A percentile compares a stretch with the other conserved stretches of the same genome.
Conservation (phyloP, 2,888 invertebrate genomes). For the Agrotis segetum region DNA sequence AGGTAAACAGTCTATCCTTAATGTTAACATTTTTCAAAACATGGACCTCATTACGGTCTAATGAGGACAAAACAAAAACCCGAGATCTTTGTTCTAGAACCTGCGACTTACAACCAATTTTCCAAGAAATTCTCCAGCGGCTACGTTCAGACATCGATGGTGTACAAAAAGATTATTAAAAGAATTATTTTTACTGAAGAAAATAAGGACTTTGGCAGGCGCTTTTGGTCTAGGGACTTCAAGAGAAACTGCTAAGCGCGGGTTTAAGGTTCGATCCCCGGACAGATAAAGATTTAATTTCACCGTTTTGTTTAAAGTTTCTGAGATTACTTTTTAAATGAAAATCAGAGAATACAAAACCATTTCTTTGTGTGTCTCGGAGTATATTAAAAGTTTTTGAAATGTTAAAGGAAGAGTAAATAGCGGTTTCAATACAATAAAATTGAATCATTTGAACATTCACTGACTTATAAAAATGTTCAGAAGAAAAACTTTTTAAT, state of each 20-base stretch:
- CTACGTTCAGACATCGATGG: no score
- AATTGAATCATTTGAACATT: neutral
- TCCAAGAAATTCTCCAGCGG: neutral
- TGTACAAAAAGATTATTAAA: neutral
- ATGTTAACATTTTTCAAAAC: neutral
- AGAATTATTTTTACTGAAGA: neutral
- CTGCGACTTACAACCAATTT: neutral
- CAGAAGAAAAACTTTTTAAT: no score
- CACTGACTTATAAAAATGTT: neutral
- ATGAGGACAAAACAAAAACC: no score
- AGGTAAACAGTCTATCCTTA: neutral
- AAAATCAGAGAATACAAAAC: neutral
- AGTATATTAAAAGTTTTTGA: neutral
- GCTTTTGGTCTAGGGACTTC: no score
- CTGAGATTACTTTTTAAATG: neutral
- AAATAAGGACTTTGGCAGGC: neutral
- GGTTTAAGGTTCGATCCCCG: neutral
- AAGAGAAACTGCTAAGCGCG: neutral
- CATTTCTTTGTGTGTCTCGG: neutral
- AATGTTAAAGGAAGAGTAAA: neutral
- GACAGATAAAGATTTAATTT: neutral
- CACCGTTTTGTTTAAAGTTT: neutral
- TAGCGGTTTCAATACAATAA: neutral
- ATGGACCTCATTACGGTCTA: neutral
- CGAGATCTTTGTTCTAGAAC: no score